Conservation (phyloP, 2,113 vertebrate genomes). For the Fukomys damarensis region DNA sequence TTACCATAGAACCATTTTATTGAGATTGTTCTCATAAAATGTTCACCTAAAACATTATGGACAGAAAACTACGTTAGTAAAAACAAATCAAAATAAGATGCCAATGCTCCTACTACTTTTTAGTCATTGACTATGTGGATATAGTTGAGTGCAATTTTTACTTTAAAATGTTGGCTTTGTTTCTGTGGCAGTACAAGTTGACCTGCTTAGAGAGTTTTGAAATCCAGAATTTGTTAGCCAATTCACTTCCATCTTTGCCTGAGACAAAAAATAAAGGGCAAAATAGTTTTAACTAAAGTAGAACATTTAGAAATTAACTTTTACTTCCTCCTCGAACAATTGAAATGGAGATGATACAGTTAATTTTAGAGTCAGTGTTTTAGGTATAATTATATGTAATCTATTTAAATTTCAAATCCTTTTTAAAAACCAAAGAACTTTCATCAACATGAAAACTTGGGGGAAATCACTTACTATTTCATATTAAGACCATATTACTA, state of each 20-base stretch:
- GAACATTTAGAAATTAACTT: conserved; percentile 39
- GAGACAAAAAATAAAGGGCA: not conserved
- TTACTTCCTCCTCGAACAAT: not conserved
- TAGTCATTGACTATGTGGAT: not conserved
- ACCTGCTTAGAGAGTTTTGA: conserved; percentile 15
- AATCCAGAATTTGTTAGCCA: not conserved
- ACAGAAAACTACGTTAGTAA: not conserved
- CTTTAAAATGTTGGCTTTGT: conserved; percentile 45
- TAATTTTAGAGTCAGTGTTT: conserved; percentile 23
- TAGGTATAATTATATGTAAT: not conserved
- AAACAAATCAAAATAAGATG: not conserved
- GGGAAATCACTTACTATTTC: conserved; percentile 44
- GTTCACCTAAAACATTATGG: conserved; percentile 12
- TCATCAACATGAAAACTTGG: conserved; percentile 38
- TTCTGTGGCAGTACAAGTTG: not conserved
- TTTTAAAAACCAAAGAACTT: conserved; percentile 45
- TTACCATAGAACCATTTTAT: conserved; percentile 29
- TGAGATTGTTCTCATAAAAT: conserved; percentile 10
- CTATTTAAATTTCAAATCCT: conserved; percentile 52
- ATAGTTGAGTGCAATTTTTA: conserved; percentile 20
- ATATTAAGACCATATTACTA: not conserved
- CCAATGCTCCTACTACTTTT: not conserved
- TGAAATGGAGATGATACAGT: conserved; percentile 8
- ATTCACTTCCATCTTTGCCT: not conserved
- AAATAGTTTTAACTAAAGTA: conserved; percentile 40